phyloP scores from a whole-genome alignment of 1,140 invertebrate genomes.

The Heliconius melpomene region DNA sequence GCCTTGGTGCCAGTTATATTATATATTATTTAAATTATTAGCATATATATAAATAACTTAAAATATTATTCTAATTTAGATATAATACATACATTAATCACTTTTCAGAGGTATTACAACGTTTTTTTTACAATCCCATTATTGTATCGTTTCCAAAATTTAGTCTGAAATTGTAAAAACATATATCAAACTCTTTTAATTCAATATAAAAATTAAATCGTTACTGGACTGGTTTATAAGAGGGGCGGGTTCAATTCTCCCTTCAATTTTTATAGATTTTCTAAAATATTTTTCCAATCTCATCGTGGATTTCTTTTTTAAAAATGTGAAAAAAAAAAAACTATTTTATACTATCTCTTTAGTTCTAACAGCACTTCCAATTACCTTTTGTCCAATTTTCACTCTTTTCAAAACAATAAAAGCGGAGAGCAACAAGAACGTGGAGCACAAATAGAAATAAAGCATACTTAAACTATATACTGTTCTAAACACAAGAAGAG shows the following conservation, averaged over 20 bases:
- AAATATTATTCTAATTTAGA: neutral
- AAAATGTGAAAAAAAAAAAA: too few species aligned
- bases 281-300: too few species aligned
- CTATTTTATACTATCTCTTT: too few species aligned
- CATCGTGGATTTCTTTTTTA: too few species aligned
- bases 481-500: neutral
- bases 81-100: neutral
- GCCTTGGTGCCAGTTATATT: too few species aligned
- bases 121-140: constrained; percentile 1
- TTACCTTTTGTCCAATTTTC: constrained; percentile 47
- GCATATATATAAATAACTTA: too few species aligned
- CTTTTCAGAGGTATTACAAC: neutral
- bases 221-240: too few species aligned
- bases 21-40: too few species aligned
- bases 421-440: constrained; percentile 51
- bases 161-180: constrained; percentile 3
- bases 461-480: constrained; percentile 44
- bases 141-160: constrained; percentile 11
- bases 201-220: too few species aligned
- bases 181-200: too few species aligned
- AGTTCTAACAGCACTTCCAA: neutral
- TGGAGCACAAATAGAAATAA: constrained; percentile 57
- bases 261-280: too few species aligned
- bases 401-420: constrained; percentile 54
- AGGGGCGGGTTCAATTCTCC: neutral